A percentile compares a stretch with the other conserved stretches of the same genome.
These are phyloP conservation scores for Drosophila melanica DNA, from an alignment of 1,140 invertebrate genomes.

Conservation along the genomic window DNA sequence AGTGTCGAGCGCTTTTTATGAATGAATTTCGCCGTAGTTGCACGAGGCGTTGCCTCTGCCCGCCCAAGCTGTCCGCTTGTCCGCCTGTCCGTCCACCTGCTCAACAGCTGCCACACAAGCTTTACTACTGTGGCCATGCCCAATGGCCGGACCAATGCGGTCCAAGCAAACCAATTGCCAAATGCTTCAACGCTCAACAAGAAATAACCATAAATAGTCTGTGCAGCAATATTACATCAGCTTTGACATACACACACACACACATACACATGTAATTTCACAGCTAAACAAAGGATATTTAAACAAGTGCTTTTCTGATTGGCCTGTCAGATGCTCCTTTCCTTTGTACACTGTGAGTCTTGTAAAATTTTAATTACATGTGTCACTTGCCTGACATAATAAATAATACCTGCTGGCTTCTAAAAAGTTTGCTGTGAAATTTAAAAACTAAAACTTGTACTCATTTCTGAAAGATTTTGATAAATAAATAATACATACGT, in stretches of 20 bases:
- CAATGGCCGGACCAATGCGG: slow-evolving; percentile 44
- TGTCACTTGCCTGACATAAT: no score
- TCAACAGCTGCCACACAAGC: slow-evolving; percentile 29
- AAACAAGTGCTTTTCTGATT: no score
- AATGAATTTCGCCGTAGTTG: slow-evolving; percentile 75
- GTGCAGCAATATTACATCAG: slow-evolving; percentile 66
- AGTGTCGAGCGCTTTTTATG: slow-evolving; percentile 68
- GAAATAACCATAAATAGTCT: slow-evolving; percentile 58
- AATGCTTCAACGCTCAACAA: slow-evolving; percentile 45
- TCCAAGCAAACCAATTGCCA: slow-evolving; percentile 68
- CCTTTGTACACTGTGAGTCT: no score
- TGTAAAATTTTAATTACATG: no score
- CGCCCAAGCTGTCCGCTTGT: not conserved
- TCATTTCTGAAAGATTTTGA: no score
- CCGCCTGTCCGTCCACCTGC: slow-evolving; percentile 22
- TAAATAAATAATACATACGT: no score
- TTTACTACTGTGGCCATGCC: slow-evolving; percentile 12
- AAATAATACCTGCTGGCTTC: no score
- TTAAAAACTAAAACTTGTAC: no score
- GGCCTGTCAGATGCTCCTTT: no score
- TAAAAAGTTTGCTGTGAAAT: no score
- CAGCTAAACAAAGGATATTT: not conserved
- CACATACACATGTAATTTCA: not conserved
- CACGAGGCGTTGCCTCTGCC: slow-evolving; percentile 17
- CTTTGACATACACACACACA: slow-evolving; percentile 25